These are phyloP conservation scores for Ptychoptera contaminata DNA, from an alignment of 2,888 invertebrate species.

Conservation along the genomic window DNA sequence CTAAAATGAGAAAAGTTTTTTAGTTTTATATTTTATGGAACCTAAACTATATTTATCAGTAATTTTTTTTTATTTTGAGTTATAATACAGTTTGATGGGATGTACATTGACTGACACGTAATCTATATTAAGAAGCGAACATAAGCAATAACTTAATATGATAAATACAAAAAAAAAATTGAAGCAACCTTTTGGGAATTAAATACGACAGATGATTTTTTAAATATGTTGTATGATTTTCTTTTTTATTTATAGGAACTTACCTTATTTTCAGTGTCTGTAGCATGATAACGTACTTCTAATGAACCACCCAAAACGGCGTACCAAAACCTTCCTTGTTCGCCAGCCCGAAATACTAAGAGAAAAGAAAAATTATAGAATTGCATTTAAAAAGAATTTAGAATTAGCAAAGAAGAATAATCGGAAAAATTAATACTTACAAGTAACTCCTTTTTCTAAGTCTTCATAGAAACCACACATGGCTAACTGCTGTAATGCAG, in stretches of 20 bases:
- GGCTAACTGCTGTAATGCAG: conserved; percentile 56
- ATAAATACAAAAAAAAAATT: no score
- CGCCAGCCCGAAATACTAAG: conserved; percentile 62
- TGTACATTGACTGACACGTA: no score
- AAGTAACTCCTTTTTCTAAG: conserved; percentile 57
- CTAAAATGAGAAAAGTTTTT: no score
- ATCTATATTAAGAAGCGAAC: no score
- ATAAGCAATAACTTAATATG: no score
- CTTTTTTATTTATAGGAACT: conserved; percentile 15
- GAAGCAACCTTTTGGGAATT: no score
- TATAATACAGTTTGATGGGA: no score
- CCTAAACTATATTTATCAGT: no score
- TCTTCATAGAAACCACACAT: conserved; percentile 63
- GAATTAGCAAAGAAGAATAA: not conserved
- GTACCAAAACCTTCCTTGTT: conserved; percentile 65
- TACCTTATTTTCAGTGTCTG: conserved; percentile 43
- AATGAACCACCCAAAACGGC: conserved; percentile 55
- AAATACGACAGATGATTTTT: no score
- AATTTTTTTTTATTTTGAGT: no score
- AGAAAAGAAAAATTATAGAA: conserved; percentile 13
- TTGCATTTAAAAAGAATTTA: not conserved
- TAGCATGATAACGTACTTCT: conserved; percentile 45
- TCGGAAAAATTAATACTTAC: conserved; percentile 36
- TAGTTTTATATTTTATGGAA: no score
- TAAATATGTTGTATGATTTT: no score